A percentile compares a stretch with the other conserved stretches of the same genome.
Conservation (phyloP, 2,113 vertebrate genomes). For the Otolemur garnettii region DNA sequence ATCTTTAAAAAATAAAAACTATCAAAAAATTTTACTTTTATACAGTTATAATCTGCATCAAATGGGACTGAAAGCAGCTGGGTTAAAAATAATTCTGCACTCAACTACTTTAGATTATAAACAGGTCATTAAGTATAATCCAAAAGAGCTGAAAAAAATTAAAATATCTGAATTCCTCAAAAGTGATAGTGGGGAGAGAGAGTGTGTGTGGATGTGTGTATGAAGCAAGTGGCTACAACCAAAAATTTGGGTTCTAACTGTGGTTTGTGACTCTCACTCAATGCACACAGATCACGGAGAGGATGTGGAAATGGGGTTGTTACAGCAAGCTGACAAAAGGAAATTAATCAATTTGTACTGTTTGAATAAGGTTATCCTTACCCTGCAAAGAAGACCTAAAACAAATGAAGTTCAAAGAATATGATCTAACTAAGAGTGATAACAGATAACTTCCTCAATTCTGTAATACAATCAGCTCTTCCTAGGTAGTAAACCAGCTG, state of each 20-base stretch:
- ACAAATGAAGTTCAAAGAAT: conserved; percentile 21
- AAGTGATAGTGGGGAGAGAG: background rate
- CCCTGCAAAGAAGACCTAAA: background rate
- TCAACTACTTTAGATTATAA: conserved; percentile 27
- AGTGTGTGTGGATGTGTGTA: background rate
- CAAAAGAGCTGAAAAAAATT: background rate
- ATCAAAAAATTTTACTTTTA: background rate
- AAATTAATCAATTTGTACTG: background rate
- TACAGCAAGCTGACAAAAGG: background rate
- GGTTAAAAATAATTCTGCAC: background rate
- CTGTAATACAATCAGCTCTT: background rate
- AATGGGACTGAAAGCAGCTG: background rate
- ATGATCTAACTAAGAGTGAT: background rate
- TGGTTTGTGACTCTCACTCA: background rate
- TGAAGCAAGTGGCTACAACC: background rate
- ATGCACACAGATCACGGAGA: background rate
- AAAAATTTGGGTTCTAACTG: background rate
- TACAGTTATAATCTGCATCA: background rate
- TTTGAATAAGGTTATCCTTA: background rate
- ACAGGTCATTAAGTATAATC: background rate
- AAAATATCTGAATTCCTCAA: background rate
- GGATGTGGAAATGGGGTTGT: background rate
- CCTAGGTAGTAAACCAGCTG: background rate
- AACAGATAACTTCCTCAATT: background rate
- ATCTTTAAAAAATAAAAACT: conserved; percentile 35